Percentiles rank a stretch among this genome's conserved stretches.
Conservation (phyloP, 2,888 invertebrate species). For the Escarpia spicata region DNA sequence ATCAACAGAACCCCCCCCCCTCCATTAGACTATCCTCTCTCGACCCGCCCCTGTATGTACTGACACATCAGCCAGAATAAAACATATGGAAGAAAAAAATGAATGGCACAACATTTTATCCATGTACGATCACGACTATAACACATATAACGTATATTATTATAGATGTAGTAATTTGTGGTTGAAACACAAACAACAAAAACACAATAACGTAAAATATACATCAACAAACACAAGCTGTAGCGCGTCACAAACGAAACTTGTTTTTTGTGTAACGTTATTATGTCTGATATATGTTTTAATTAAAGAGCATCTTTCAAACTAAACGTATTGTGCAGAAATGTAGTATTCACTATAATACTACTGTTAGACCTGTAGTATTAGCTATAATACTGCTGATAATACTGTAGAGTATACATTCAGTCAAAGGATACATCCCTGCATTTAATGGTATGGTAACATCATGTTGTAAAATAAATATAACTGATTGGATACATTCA, state of each 20-base stretch:
- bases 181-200: neutral
- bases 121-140: neutral
- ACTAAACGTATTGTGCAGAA: neutral
- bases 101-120: neutral
- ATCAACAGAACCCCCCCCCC: no score
- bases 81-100: neutral
- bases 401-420: no score
- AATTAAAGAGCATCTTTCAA: neutral
- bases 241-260: neutral
- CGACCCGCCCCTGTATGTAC: no score
- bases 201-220: neutral
- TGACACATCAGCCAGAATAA: neutral
- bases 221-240: neutral
- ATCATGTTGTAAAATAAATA: no score
- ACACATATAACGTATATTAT: neutral
- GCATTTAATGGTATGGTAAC: no score
- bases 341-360: neutral
- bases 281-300: neutral
- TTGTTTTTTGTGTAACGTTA: neutral
- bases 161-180: neutral
- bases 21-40: no score
- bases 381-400: no score
- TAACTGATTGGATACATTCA: no score
- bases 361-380: no score
- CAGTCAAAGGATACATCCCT: no score